phyloP scores from a whole-genome alignment of 2,888 invertebrate genomes.

The Antitype chi region DNA sequence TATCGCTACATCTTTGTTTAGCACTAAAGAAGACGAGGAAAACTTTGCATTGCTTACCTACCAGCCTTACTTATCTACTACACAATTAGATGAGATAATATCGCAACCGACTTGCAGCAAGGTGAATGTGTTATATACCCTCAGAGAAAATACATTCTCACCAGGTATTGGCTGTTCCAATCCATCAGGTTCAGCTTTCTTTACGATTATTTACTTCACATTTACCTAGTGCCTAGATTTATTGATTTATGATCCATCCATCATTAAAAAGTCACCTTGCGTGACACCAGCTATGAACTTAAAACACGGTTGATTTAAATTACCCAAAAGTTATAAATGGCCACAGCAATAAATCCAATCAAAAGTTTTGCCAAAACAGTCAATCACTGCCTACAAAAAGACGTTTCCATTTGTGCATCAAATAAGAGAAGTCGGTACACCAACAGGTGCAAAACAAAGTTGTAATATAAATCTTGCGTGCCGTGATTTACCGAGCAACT shows the following conservation, averaged over 20 bases:
- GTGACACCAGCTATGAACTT: background rate
- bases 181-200: background rate
- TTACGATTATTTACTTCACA: background rate
- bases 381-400: slow-evolving; percentile 33
- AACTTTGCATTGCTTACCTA: background rate
- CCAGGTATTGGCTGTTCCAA: background rate
- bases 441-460: slow-evolving; percentile 70
- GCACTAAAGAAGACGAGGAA: too few species aligned
- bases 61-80: too few species aligned
- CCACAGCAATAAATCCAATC: slow-evolving; percentile 41
- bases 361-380: slow-evolving; percentile 46
- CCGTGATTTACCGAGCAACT: slow-evolving; percentile 66
- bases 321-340: slow-evolving; percentile 24
- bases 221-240: background rate
- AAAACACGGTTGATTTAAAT: slow-evolving; percentile 22
- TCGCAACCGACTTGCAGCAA: background rate
- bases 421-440: slow-evolving; percentile 42
- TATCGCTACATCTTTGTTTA: background rate
- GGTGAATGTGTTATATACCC: background rate
- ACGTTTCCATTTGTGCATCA: slow-evolving; percentile 44
- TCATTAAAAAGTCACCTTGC: slow-evolving; percentile 12
- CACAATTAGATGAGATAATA: background rate
- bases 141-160: background rate
- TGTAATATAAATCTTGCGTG: slow-evolving; percentile 63
- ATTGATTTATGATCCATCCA: background rate